Evolutionary conservation across 2,888 invertebrate genomes (phyloP), one percentile per base, ranked within the genome.

Genomic region (Eupithecia subumbrata): DNA sequence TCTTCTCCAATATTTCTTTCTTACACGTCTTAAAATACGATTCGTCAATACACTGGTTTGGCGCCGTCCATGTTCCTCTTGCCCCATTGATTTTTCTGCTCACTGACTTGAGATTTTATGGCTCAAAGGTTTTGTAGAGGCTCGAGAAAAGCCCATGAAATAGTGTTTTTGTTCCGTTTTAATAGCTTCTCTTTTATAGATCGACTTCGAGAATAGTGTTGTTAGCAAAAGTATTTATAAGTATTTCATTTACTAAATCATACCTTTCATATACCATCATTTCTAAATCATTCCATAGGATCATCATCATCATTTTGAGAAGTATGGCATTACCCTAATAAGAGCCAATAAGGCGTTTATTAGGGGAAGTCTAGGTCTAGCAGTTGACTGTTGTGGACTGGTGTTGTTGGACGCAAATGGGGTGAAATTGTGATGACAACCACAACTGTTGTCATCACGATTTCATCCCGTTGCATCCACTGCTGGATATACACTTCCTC

Each of bases 51-150:
- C 75, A 79, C 78, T 78, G 82, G 81, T 82, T 78, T 79, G 78
- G 76, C 81, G 79, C 76, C 81, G 81, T 83, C 78, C 76, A 77
- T 80, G 75, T 81, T 85, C 85, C 81, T 83, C 81, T 84, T 84
- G 86, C 82, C 78, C 81, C 86, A 87, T 87, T 85, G 84, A 84
- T 84, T 87, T 85, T 85, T 87, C 85, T 83, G 85, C 84, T 84
- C 85, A 84, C 76, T 84, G 86, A 81, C 80, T 82, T 81, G 77
- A 81, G 80, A 86, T 84, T 85, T 84, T 79, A 85, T 82, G 81
- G 76, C 78, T 77, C 77, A 79, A 73, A 80, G 82, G 76, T 60
- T 82, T 77, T 75, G 79, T 80, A 77, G 77, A 69, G 71, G 75
- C 71, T 76, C 77, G 67, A 82, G 82, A 84, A 83, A 81, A 82